Conservation (phyloP, 2,888 invertebrate genomes). For the Cryptocephalus moraei region DNA sequence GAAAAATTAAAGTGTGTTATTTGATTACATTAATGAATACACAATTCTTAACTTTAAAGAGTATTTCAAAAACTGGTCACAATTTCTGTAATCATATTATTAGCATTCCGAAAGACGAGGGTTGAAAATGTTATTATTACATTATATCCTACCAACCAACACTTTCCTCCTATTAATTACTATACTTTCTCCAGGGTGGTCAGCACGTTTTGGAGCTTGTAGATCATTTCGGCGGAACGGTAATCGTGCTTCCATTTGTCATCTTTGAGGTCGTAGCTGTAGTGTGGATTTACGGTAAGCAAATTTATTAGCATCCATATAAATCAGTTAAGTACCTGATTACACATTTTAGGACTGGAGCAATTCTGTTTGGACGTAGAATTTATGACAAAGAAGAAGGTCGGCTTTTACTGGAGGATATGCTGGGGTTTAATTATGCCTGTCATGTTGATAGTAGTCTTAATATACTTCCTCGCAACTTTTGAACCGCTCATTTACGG, state of each 20-base stretch:
- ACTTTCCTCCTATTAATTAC: too few species aligned
- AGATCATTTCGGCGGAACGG: conserved; percentile 52
- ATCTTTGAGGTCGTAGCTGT: conserved; percentile 47
- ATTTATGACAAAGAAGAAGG: conserved; percentile 64
- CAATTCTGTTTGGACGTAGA: conserved; percentile 64
- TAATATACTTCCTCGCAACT: conserved; percentile 57
- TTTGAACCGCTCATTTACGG: conserved; percentile 54
- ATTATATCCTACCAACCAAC: too few species aligned
- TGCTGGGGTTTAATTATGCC: conserved; percentile 74
- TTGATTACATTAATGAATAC: too few species aligned
- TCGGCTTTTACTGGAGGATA: conserved; percentile 65
- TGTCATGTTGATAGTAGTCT: conserved; percentile 54
- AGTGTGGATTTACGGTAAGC: conserved; percentile 49
- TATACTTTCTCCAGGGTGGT: conserved; percentile 45
- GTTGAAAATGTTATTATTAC: too few species aligned
- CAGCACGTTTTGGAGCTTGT: conserved; percentile 49
- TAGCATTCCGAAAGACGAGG: too few species aligned
- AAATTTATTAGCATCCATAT: too few species aligned
- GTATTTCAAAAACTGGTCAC: too few species aligned
- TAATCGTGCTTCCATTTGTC: conserved; percentile 47
- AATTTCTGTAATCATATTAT: too few species aligned
- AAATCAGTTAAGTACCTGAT: too few species aligned
- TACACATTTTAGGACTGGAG: conserved; percentile 43
- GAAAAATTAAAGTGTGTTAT: too few species aligned
- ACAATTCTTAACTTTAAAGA: too few species aligned